Conservation (phyloP, 1,140 invertebrate genomes). For the Aethina tumida region DNA sequence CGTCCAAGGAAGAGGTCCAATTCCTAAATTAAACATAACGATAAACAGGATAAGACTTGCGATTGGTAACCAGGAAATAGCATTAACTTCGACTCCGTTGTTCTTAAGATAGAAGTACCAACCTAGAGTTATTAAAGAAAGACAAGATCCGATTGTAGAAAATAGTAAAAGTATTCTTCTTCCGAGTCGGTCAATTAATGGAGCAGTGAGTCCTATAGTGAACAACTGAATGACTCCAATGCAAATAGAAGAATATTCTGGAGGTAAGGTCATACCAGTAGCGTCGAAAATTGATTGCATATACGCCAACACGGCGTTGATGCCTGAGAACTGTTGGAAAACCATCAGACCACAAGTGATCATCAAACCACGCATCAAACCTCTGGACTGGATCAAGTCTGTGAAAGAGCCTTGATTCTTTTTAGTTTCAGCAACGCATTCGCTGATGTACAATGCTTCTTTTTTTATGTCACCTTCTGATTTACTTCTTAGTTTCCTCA, state of each 20-base stretch:
- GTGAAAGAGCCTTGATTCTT: conserved; percentile 30
- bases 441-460: conserved; percentile 44
- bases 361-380: conserved; percentile 51
- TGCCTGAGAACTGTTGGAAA: conserved; percentile 68
- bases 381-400: conserved; percentile 43
- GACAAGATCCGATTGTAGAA: conserved; percentile 52
- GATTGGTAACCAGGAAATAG: conserved; percentile 24
- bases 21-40: conserved; percentile 39
- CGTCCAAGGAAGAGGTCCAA: conserved; percentile 74
- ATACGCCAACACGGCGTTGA: conserved; percentile 74
- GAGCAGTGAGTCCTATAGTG: conserved; percentile 8
- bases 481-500: conserved; percentile 17
- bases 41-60: conserved; percentile 23
- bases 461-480: conserved; percentile 39
- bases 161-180: conserved; percentile 26
- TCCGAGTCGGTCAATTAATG: conserved; percentile 30
- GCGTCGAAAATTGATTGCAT: conserved; percentile 58
- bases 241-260: conserved; percentile 13
- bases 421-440: conserved; percentile 29
- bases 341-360: conserved; percentile 58
- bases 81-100: conserved; percentile 8
- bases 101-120: conserved; percentile 16
- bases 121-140: conserved; percentile 19
- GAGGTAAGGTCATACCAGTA: conserved; percentile 45
- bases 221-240: conserved; percentile 15